Evolutionary conservation across 2,113 vertebrate species (phyloP).

Genomic region (Actenoides hombroni): DNA sequence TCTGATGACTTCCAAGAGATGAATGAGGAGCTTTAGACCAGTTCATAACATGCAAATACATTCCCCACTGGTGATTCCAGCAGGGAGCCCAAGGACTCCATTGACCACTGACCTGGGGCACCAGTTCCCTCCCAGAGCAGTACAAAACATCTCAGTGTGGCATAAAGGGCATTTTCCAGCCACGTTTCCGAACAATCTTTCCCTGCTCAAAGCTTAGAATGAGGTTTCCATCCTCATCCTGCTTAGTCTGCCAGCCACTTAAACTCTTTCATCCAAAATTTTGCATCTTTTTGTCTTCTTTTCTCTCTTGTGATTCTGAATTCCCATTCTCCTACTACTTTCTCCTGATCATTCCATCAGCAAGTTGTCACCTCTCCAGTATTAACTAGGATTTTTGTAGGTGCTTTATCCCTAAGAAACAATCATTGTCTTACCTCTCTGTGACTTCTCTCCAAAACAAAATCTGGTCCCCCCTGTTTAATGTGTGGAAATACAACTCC

Average conservation of each 20-base stretch:
- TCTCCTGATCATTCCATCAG: not conserved
- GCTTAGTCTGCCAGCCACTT: not conserved
- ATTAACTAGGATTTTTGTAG: not conserved
- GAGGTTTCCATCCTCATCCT: not conserved
- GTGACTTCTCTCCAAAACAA: not conserved
- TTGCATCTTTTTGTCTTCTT: not conserved
- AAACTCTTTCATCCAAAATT: not conserved
- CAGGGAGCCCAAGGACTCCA: not conserved
- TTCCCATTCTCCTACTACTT: not conserved
- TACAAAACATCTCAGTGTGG: not conserved
- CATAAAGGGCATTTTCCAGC: not conserved
- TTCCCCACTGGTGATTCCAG: not conserved
- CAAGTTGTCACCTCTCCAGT: not conserved
- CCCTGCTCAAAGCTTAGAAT: not conserved
- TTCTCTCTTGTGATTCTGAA: not conserved
- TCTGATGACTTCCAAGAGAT: not conserved
- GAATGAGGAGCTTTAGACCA: not conserved
- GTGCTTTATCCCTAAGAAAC: not conserved
- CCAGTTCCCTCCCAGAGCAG: not conserved
- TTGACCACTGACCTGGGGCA: not conserved
- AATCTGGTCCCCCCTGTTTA: not conserved
- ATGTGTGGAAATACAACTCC: not conserved
- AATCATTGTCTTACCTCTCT: rapidly evolving
- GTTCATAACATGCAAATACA: not conserved
- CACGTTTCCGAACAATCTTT: not conserved